A percentile compares a stretch with the other conserved stretches of the same genome.
These are phyloP conservation scores for Antedon mediterranea DNA, from an alignment of 53 echinoderm and acorn worm genomes.

Conservation along the genomic window DNA sequence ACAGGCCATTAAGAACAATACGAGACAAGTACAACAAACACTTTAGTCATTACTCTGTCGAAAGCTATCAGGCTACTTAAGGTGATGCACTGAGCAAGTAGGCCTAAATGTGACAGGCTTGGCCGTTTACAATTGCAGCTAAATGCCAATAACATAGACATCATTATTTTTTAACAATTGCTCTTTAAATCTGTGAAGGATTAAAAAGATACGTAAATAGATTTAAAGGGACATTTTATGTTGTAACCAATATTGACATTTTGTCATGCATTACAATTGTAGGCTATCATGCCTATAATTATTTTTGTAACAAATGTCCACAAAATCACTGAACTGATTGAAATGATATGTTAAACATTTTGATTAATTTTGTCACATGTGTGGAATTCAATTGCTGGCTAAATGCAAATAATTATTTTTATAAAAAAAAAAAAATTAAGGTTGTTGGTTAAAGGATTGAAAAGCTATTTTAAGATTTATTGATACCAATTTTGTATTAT, in stretches of 20 bases:
- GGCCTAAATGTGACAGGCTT: neutral
- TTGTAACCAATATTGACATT: neutral
- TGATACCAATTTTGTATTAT: no score
- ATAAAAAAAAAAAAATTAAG: no score
- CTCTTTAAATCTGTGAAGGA: neutral
- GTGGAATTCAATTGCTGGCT: no score
- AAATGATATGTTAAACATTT: no score
- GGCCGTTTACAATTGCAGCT: neutral
- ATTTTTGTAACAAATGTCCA: no score
- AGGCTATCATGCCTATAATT: no score
- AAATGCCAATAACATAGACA: neutral
- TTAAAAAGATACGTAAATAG: neutral
- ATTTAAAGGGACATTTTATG: neutral
- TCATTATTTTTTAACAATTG: neutral
- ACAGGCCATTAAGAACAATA: neutral
- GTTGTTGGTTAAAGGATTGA: no score
- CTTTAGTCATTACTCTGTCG: neutral
- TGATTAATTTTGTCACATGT: no score
- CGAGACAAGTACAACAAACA: neutral
- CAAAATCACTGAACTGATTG: no score
- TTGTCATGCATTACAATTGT: no score
- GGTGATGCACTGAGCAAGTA: neutral
- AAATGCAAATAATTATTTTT: no score
- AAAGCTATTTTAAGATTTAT: no score
- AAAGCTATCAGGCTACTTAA: neutral